Conservation (phyloP, 2,888 invertebrate species). For the Chirona hameri region DNA sequence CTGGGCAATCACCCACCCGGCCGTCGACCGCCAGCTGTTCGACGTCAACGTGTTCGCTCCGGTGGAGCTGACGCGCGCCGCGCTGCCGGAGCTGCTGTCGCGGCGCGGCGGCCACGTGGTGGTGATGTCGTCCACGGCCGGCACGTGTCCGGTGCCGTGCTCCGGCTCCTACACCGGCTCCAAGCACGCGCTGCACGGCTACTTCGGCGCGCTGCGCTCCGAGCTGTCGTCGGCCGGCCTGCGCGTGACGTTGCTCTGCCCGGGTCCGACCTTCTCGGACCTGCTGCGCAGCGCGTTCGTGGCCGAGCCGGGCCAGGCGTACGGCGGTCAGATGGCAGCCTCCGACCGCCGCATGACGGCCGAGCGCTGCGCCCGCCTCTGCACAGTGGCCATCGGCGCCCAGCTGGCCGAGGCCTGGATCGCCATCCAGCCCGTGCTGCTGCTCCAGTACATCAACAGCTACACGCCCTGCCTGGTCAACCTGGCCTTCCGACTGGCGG, state of each 20-base stretch:
- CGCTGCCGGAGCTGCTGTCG: conserved; percentile 60
- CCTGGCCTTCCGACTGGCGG: neutral
- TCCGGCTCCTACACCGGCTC: conserved; percentile 50
- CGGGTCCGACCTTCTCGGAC: conserved; percentile 70
- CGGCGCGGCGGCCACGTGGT: conserved; percentile 62
- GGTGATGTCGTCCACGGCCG: conserved; percentile 69
- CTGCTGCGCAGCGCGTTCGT: conserved; percentile 67
- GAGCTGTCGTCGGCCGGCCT: conserved; percentile 61
- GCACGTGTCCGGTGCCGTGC: conserved; percentile 54
- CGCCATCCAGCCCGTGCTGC: conserved; percentile 59
- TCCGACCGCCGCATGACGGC: conserved; percentile 50
- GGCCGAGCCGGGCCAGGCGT: conserved; percentile 57
- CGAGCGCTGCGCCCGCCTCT: conserved; percentile 52
- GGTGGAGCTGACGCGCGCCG: conserved; percentile 65
- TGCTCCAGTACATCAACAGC: conserved; percentile 56
- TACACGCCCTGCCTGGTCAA: conserved; percentile 45
- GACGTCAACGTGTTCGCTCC: conserved; percentile 72
- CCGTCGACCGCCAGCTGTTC: conserved; percentile 69
- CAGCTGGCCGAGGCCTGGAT: conserved; percentile 65
- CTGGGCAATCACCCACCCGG: conserved; percentile 65
- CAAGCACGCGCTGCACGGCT: conserved; percentile 75
- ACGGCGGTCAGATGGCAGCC: conserved; percentile 42
- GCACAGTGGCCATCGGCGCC: conserved; percentile 53
- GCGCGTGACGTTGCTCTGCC: conserved; percentile 65
- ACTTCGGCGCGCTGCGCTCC: conserved; percentile 60